Base-by-base conservation (phyloP, 2,888 invertebrate species). In the Calameuta filiformis region DNA sequence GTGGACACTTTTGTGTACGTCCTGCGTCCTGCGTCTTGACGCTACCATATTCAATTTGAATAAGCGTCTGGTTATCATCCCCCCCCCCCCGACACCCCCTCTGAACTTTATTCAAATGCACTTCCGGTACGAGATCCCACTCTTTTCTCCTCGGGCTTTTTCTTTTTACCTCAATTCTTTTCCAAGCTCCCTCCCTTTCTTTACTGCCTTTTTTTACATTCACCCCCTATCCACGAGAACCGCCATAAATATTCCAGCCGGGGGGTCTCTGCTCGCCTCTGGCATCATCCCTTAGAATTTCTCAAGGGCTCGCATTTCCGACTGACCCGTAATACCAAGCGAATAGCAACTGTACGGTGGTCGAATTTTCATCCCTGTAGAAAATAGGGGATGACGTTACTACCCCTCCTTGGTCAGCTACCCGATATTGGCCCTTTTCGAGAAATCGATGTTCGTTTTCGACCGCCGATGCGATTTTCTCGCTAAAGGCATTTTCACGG, bases 1-100 rank as follows among this genome's bases (percentile, higher is more conserved):
- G 79, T 80, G 83, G 81, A 79, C 80, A 56, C 56, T 56, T 56
- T 56, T 56, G 23, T 56, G 23, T 6, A 1, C 23, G 15, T 56
- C 56, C 6, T 56, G 23, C 56, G 56, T 40, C 40, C 15, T 40
- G 35, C 82, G 80, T 80, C 81, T 80, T 79, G 82, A 81, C 82
- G 75, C 80, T 79, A 82, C 85, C 83, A 85, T 82, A 83, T 87
- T 84, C 83, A 83, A 85, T 86, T 83, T 83, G 81, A 85, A 83
- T 85, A 83, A 77, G 75, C 79, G 74, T 77, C 76, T 76, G 30
- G 69, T 76, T 68, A 79, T 37, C 71, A 34, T 12, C 12, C 35
- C 35, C 11, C 33, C 56, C 34, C 56, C 74, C 74, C 9, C 71
- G 34, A 35, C 30, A 15, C 76, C 23, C 56, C 81, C 81, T 80